Evolutionary conservation across 2,888 invertebrate genomes (phyloP).

Genomic region (Himalopsyche anomala): DNA sequence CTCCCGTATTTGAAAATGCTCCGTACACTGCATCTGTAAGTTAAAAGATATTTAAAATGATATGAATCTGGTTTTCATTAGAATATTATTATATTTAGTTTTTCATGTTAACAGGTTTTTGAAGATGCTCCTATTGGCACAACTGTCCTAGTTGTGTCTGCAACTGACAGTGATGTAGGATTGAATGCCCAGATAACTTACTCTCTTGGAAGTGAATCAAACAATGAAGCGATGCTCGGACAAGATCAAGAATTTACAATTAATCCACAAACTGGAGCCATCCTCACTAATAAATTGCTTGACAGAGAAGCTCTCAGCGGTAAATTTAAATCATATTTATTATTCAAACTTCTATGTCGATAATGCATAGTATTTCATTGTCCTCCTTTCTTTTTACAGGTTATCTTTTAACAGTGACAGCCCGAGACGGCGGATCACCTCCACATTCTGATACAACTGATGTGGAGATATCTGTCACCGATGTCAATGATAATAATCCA

Average conservation of each 20-base stretch:
- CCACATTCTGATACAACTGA: conserved; percentile 95
- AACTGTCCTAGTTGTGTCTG: conserved; percentile 93
- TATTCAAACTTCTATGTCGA: no score
- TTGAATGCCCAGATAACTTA: conserved; percentile 94
- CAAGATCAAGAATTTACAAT: conserved; percentile 88
- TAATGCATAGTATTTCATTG: no score
- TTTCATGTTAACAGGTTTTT: conserved; percentile 79
- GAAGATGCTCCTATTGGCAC: conserved; percentile 96
- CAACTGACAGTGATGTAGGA: conserved; percentile 96
- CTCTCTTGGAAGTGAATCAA: conserved; percentile 79
- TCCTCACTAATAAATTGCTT: conserved; percentile 88
- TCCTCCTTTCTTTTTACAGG: conserved; percentile 70
- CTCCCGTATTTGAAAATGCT: conserved; percentile 94
- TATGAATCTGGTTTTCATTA: neutral
- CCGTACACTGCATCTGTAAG: conserved; percentile 90
- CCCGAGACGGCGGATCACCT: conserved; percentile 94
- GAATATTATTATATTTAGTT: neutral
- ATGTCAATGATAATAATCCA: conserved; percentile 97
- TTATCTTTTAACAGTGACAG: conserved; percentile 93
- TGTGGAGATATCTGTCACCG: conserved; percentile 95
- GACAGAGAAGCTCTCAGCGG: conserved; percentile 89
- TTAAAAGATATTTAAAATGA: conserved; percentile 50
- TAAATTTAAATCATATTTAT: conserved; percentile 66
- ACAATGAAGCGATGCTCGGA: conserved; percentile 81
- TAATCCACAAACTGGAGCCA: conserved; percentile 94